These are phyloP conservation scores for Poecilia latipinna DNA, from an alignment of 2,113 vertebrate species.

Conservation along the genomic window DNA sequence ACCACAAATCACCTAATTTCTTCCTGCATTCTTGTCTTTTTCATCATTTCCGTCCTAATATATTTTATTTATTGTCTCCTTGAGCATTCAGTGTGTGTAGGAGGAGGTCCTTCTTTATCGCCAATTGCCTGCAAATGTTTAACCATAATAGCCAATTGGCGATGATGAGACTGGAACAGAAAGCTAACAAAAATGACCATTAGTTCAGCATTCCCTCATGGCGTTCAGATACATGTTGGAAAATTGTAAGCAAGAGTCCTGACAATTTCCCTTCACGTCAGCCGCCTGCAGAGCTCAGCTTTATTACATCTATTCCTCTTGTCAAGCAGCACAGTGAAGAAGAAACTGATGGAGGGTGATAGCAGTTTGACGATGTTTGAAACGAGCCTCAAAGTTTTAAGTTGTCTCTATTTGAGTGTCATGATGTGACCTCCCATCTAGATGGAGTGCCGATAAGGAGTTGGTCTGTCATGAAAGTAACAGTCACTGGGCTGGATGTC, in stretches of 20 bases:
- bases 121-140: conserved; percentile 5
- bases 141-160: conserved; percentile 3
- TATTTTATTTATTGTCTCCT: background rate
- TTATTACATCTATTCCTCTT: conserved; percentile 39
- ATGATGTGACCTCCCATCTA: conserved; percentile 41
- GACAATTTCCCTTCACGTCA: conserved; percentile 20
- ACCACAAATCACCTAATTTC: background rate
- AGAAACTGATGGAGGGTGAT: conserved; percentile 38
- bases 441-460: conserved; percentile 25
- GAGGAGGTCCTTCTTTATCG: background rate
- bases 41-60: background rate
- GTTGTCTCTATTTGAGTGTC: conserved; percentile 50
- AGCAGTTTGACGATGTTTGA: conserved; percentile 22
- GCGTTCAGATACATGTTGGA: conserved; percentile 12
- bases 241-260: conserved; percentile 24
- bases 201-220: conserved; percentile 19
- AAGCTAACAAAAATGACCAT: conserved; percentile 6
- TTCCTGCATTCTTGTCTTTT: background rate
- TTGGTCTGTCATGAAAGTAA: conserved; percentile 34
- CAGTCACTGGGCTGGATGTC: conserved; percentile 32
- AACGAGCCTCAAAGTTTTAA: conserved; percentile 26
- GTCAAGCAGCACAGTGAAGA: conserved; percentile 10
- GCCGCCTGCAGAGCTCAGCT: conserved; percentile 16
- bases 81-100: background rate
- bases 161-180: conserved; percentile 14